Base-by-base conservation (phyloP, 1,140 invertebrate genomes). In the Oryctes rhinoceros region DNA sequence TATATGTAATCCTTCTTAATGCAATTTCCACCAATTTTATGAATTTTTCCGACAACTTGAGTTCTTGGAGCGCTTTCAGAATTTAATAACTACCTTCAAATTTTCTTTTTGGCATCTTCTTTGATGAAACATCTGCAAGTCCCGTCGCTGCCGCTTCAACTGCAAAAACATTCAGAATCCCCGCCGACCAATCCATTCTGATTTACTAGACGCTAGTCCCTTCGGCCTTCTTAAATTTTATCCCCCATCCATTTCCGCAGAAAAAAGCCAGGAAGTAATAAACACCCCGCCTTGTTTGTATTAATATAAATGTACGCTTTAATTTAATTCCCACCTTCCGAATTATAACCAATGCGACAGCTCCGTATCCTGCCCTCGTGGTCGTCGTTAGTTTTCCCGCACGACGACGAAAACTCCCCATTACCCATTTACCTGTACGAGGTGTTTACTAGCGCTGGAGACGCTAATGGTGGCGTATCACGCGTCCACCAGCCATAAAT, bases 381-480 rank as follows among this genome's bases (percentile, higher is more conserved):
- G 39, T 44, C 9, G 39, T 10, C 5, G 39, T 10, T 44, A 30
- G 11, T 53, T 10, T 13, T 53, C 49, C 49, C n/a, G 11, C n/a
- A 18, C 53, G 53, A 15, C 13, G 49, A 6, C 53, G 53, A 59
- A 59, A 59, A 59, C 53, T 59, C 53, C 53, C 53, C 53, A 59
- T 59, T 59, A 59, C 53, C 53, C 53, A 59, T 59, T 59, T 59
- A 59, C 53, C 53, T 59, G 53, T 59, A 59, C 53, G 53, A 59
- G 53, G 53, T 59, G 53, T 59, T 59, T 59, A 59, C 53, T n/a
- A n/a, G 15, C 53, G 15, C 53, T 59, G 53, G n/a, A 59, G 53
- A 59, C 53, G 15, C 15, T 59, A 59, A 59, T 59, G 53, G 53
- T 15, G 53, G 18, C 15, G 53, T 59, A n/a, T 59, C 53, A 59